These are phyloP conservation scores for Taphrorychus bicolor DNA, from an alignment of 2,888 invertebrate species.

Conservation along the genomic window DNA sequence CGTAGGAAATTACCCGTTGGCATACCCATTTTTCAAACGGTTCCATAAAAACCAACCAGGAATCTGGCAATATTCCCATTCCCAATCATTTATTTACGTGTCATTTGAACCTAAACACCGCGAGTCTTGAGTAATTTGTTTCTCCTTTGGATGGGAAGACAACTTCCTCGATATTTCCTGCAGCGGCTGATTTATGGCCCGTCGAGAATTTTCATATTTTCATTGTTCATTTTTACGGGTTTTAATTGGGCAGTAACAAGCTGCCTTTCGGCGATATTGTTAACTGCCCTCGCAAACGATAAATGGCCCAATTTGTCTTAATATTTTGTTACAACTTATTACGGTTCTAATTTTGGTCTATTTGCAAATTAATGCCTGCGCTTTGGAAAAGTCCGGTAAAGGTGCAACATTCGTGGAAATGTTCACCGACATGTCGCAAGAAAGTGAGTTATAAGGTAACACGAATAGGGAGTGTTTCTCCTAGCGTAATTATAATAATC, in stretches of 20 bases:
- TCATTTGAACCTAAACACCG: constrained; percentile 32
- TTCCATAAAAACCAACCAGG: constrained; percentile 1
- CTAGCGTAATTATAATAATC: constrained; percentile 25
- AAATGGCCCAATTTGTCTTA: constrained; percentile 28
- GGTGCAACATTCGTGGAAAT: background rate
- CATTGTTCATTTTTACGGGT: constrained; percentile 31
- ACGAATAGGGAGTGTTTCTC: background rate
- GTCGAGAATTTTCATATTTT: constrained; percentile 37
- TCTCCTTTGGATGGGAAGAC: constrained; percentile 29
- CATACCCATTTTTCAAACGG: background rate
- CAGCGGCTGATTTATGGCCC: constrained; percentile 30
- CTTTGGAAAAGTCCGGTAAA: too few species aligned
- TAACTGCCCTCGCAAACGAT: background rate
- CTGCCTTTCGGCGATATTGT: constrained; percentile 21
- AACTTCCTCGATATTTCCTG: constrained; percentile 32
- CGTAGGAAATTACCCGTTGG: constrained; percentile 1
- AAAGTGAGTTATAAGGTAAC: background rate
- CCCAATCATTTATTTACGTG: constrained; percentile 20
- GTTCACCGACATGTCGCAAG: background rate
- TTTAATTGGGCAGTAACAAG: constrained; percentile 34
- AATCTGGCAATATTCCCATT: constrained; percentile 5
- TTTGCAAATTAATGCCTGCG: background rate
- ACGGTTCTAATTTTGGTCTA: background rate
- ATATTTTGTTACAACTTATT: constrained; percentile 1
- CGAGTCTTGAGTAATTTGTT: constrained; percentile 26